A percentile compares a stretch with the other conserved stretches of the same genome.
These are phyloP conservation scores for Lithobates sylvaticus DNA, from an alignment of 2,797 vertebrate species.

Conservation along the genomic window DNA sequence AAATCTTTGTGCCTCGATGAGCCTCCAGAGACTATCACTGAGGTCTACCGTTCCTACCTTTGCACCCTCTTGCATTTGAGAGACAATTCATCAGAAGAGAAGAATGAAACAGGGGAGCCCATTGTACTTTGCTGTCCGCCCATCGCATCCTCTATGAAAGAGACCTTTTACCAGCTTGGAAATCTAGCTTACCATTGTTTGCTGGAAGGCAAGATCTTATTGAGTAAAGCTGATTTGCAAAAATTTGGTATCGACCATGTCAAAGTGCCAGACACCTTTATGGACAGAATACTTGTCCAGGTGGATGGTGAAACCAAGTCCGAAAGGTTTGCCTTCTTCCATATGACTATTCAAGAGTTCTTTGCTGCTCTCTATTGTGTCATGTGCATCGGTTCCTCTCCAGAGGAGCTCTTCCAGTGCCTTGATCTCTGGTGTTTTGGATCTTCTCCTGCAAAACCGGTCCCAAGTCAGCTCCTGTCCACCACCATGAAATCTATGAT, in stretches of 20 bases:
- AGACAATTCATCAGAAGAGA: slow-evolving; percentile 57
- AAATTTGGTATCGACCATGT: slow-evolving; percentile 66
- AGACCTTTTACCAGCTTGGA: slow-evolving; percentile 68
- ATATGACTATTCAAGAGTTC: slow-evolving; percentile 77
- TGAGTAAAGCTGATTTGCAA: slow-evolving; percentile 67
- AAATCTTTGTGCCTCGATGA: slow-evolving; percentile 58
- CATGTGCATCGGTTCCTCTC: slow-evolving; percentile 35
- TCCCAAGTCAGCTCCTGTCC: slow-evolving; percentile 61
- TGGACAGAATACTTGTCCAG: slow-evolving; percentile 71
- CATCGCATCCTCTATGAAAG: slow-evolving; percentile 61
- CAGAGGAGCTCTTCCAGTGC: slow-evolving; percentile 68
- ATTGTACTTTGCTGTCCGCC: slow-evolving; percentile 12
- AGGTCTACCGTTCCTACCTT: slow-evolving; percentile 75
- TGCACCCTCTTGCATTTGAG: slow-evolving; percentile 72
- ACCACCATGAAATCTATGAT: slow-evolving; percentile 57
- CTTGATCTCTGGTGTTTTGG: slow-evolving; percentile 77
- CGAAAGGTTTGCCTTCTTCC: slow-evolving; percentile 77
- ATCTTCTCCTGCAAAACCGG: slow-evolving; percentile 46
- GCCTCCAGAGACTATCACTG: slow-evolving; percentile 74
- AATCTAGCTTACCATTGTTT: slow-evolving; percentile 73
- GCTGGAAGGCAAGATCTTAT: slow-evolving; percentile 72
- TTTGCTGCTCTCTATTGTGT: slow-evolving; percentile 74
- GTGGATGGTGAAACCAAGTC: slow-evolving; percentile 67
- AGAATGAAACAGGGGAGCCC: background rate
- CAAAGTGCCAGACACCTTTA: slow-evolving; percentile 71